Evolutionary conservation across 2,888 invertebrate genomes (phyloP).

Genomic region (Tipula vernalis): DNA sequence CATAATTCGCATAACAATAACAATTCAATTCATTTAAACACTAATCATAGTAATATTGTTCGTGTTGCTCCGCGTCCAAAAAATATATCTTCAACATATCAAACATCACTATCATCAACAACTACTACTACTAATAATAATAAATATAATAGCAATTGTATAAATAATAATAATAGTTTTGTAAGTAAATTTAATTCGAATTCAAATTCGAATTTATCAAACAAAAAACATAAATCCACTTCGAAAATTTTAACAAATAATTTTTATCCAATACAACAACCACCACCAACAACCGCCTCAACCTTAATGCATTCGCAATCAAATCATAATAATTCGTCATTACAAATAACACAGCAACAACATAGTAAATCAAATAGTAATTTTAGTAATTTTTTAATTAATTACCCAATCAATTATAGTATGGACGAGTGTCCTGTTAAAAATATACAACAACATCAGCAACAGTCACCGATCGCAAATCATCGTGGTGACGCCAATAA

Average conservation of each 20-base stretch:
- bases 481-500: conserved; percentile 34
- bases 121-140: neutral
- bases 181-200: neutral
- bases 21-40: conserved; percentile 29
- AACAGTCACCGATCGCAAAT: conserved; percentile 12
- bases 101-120: conserved; percentile 15
- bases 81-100: conserved; percentile 15
- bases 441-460: conserved; percentile 14
- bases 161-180: conserved; percentile 1
- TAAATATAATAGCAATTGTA: neutral
- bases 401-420: conserved; percentile 14
- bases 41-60: conserved; percentile 34
- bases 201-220: neutral
- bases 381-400: conserved; percentile 12
- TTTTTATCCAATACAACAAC: conserved; percentile 8
- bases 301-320: neutral
- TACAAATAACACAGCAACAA: conserved; percentile 11
- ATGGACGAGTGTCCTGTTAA: conserved; percentile 8
- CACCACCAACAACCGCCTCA: neutral
- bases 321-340: neutral
- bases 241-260: conserved; percentile 5
- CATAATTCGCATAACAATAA: conserved; percentile 18
- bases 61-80: conserved; percentile 35
- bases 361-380: neutral
- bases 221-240: neutral